Conservation (phyloP, 2,888 invertebrate species). For the Furcula furcula region DNA sequence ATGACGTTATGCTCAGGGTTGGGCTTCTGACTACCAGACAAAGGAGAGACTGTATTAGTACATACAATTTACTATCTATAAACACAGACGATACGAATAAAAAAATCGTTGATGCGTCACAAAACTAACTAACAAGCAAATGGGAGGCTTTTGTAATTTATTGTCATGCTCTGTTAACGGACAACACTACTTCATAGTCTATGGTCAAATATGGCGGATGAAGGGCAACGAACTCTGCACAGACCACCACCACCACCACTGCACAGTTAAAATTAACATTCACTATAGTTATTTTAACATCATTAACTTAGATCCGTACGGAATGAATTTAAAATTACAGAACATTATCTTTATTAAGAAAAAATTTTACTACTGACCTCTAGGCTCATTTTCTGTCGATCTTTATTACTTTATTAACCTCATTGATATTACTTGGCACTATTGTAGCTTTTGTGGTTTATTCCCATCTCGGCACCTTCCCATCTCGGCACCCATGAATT, state of each 20-base stretch:
- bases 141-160: conserved; percentile 54
- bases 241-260: no score
- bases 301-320: conserved; percentile 34
- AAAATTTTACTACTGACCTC: conserved; percentile 5
- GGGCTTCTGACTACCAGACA: no score
- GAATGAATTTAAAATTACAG: conserved; percentile 19
- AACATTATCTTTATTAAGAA: conserved; percentile 14
- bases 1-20: no score
- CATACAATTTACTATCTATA: no score
- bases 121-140: conserved; percentile 48
- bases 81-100: conserved; percentile 42
- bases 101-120: conserved; percentile 53
- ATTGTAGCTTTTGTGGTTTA: conserved; percentile 12
- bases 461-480: no score
- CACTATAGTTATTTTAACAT: conserved; percentile 46
- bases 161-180: conserved; percentile 65
- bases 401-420: conserved; percentile 2
- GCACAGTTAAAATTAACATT: conserved; percentile 58
- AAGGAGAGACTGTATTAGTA: no score
- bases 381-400: no score
- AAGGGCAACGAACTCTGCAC: conserved; percentile 49
- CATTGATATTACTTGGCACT: conserved; percentile 4
- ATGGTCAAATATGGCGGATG: conserved; percentile 58
- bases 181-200: conserved; percentile 48
- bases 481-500: no score